Base-by-base conservation (phyloP, 1,140 invertebrate genomes). In the Palaemon carinicauda region DNA sequence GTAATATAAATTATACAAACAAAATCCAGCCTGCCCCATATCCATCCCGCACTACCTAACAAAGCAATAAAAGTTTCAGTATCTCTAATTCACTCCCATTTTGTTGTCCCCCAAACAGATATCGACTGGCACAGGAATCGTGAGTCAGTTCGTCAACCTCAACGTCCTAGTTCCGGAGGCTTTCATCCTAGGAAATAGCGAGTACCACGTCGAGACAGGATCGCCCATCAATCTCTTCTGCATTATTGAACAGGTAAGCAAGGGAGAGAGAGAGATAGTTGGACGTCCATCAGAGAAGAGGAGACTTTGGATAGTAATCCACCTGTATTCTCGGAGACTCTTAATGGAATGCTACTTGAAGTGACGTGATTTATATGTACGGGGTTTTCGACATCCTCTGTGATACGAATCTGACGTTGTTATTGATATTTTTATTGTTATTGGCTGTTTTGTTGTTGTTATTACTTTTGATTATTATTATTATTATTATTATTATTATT, bases 201-300 rank as follows among this genome's bases (percentile, higher is more conserved):
- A 97, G 90, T 95, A 97, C 91, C 96, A 97, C 92, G 96, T 97
- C 78, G 96, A 97, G 91, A 94, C 96, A 90, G 96, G 96, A 88
- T 97, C 96, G 91, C 95, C 96, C 90, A 97, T 97, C 92, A 96
- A 95, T 92, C 94, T 97, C 90, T 95, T 97, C 90, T 97, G 96
- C 92, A 95, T 97, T 90, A 96, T 97, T 91, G 96, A 97, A 56
- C 88, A 89, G 88, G 84, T 87, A 17, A 75, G 78, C 71, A 15
- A 7, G n/a, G 15, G 15, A 92, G 97, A 97, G 10, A 7, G n/a
- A 7, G 15, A 92, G 97, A 97, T 19, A 50, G 53, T 4, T 71
- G 31, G 77, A 52, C 21, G 17, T 41, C 41, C 5, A 41, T 41
- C 41, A 41, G 27, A 31, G 79, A 29, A 17, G 31, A 54, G 24